Evolutionary conservation across 2,797 vertebrate genomes (phyloP).

Genomic region (Halcyon chelicuti): DNA sequence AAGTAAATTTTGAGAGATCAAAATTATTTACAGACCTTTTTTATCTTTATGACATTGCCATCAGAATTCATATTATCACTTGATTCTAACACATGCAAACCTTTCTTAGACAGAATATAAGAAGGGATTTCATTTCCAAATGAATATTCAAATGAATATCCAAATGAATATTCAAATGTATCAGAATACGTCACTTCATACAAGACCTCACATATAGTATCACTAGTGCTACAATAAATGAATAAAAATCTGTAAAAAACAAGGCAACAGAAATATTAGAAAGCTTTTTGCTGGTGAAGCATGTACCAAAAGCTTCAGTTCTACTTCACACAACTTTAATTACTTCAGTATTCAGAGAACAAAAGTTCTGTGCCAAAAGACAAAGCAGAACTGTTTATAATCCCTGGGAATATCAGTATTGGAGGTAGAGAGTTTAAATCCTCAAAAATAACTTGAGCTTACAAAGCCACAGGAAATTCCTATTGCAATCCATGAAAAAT

Average conservation of each 20-base stretch:
- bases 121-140: neutral
- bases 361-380: neutral
- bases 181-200: neutral
- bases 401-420: neutral
- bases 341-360: neutral
- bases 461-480: neutral
- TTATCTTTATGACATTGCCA: neutral
- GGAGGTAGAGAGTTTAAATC: neutral
- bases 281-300: neutral
- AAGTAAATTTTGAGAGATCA: neutral
- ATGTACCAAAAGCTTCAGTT: neutral
- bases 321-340: neutral
- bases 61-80: neutral
- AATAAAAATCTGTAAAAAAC: neutral
- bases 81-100: neutral
- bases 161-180: neutral
- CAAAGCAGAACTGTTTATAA: neutral
- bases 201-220: neutral
- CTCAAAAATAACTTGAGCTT: neutral
- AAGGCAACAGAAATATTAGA: neutral
- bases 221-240: neutral
- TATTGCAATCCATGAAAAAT: neutral
- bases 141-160: neutral
- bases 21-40: neutral
- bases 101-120: neutral